Conservation (phyloP, 2,113 vertebrate genomes). For the Geococcyx californianus region DNA sequence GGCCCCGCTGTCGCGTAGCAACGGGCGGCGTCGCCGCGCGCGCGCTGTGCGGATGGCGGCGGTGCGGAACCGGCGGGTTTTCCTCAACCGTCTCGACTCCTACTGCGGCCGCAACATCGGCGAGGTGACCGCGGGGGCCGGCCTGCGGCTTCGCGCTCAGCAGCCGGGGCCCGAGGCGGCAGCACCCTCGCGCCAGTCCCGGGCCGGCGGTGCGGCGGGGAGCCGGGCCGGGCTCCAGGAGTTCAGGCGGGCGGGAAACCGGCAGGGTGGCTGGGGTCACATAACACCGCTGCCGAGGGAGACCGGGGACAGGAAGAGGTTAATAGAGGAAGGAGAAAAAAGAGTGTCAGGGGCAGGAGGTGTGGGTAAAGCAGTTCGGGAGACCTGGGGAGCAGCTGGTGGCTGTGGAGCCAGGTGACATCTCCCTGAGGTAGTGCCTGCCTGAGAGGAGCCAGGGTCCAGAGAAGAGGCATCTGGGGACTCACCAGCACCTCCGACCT, state of each 20-base stretch:
- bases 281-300: background rate
- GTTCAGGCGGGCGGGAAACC: background rate
- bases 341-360: background rate
- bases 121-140: slow-evolving; percentile 72
- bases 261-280: background rate
- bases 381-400: background rate
- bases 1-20: background rate
- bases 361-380: background rate
- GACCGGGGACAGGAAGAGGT: background rate
- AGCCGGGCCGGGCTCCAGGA: background rate
- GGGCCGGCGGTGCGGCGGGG: background rate
- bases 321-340: background rate
- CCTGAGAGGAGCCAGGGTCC: rapidly evolving
- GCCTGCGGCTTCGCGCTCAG: background rate
- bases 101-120: slow-evolving; percentile 80
- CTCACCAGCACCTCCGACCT: background rate
- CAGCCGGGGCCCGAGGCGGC: background rate
- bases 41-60: background rate
- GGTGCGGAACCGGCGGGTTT: slow-evolving; percentile 67
- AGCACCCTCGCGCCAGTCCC: too few species aligned
- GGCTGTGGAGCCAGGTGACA: rapidly evolving
- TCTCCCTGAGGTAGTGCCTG: rapidly evolving
- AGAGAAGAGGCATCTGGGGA: background rate
- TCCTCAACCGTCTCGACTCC: slow-evolving; percentile 83
- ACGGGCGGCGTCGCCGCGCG: background rate